A percentile compares a stretch with the other conserved stretches of the same genome.
Conservation (phyloP, 2,888 invertebrate species). For the Synanthedon myopaeformis region DNA sequence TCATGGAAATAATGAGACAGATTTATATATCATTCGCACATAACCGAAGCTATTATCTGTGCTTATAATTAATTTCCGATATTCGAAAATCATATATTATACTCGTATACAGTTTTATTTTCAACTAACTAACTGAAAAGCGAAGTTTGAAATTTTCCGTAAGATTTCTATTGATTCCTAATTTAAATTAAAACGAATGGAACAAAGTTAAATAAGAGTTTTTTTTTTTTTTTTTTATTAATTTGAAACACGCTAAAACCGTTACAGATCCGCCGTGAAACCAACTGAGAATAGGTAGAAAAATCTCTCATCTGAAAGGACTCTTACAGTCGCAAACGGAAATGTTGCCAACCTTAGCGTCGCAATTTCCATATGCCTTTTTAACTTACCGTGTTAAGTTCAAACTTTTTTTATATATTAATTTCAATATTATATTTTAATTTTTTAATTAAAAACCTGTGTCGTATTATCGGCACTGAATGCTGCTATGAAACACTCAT, state of each 20-base stretch:
- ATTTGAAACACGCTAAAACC: neutral
- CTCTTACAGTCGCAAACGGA: conserved; percentile 49
- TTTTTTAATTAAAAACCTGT: conserved; percentile 1
- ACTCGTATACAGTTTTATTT: too few species aligned
- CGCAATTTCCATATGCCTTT: conserved; percentile 65
- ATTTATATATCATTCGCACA: too few species aligned
- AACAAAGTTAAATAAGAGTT: neutral
- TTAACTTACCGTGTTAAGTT: conserved; percentile 51
- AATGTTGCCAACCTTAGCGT: conserved; percentile 59
- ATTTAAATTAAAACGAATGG: neutral
- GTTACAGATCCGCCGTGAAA: neutral
- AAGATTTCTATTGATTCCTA: neutral
- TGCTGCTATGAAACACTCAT: conserved; percentile 15
- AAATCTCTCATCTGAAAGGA: conserved; percentile 53
- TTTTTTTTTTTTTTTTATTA: neutral
- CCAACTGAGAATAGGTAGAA: conserved; percentile 23
- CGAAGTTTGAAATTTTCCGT: too few species aligned
- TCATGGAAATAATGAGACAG: too few species aligned
- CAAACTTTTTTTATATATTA: conserved; percentile 12
- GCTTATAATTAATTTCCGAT: too few species aligned
- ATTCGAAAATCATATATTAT: too few species aligned
- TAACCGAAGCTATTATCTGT: too few species aligned
- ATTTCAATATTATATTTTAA: conserved; percentile 31
- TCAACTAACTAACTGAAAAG: too few species aligned
- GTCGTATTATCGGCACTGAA: neutral